Percentiles rank a stretch among this genome's conserved stretches.
These are phyloP conservation scores for Adoxophyes honmai DNA, from an alignment of 1,140 invertebrate species.

Conservation along the genomic window DNA sequence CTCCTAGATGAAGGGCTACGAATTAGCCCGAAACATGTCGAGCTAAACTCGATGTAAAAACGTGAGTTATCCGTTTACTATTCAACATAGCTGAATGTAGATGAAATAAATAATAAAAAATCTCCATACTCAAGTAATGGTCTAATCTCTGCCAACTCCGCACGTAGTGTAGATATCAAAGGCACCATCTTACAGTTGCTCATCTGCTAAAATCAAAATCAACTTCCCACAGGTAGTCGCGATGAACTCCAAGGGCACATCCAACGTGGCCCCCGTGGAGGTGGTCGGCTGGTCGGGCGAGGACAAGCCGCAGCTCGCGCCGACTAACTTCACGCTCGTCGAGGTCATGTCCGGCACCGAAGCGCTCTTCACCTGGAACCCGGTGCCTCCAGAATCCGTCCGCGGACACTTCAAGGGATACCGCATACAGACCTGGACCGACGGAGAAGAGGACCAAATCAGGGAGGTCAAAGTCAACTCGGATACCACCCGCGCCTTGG, in stretches of 20 bases:
- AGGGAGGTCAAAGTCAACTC: conserved; percentile 89
- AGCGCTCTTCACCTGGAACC: conserved; percentile 90
- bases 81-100: too few species aligned
- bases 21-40: too few species aligned
- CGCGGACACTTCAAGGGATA: conserved; percentile 96
- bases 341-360: conserved; percentile 85
- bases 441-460: conserved; percentile 86
- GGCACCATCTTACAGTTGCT: too few species aligned
- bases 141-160: too few species aligned
- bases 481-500: conserved; percentile 84
- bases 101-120: too few species aligned
- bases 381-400: conserved; percentile 86
- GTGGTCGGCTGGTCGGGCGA: conserved; percentile 96
- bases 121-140: too few species aligned
- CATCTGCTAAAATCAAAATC: neutral
- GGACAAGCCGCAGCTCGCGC: conserved; percentile 90
- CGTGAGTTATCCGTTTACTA: too few species aligned
- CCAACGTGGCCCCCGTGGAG: conserved; percentile 88
- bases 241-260: conserved; percentile 93
- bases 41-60: too few species aligned
- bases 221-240: conserved; percentile 83
- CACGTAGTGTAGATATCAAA: too few species aligned
- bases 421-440: conserved; percentile 96
- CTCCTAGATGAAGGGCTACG: too few species aligned
- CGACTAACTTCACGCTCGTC: conserved; percentile 89